Evolutionary conservation across 1,140 invertebrate species (phyloP).

Genomic region (Ylistrum balloti): DNA sequence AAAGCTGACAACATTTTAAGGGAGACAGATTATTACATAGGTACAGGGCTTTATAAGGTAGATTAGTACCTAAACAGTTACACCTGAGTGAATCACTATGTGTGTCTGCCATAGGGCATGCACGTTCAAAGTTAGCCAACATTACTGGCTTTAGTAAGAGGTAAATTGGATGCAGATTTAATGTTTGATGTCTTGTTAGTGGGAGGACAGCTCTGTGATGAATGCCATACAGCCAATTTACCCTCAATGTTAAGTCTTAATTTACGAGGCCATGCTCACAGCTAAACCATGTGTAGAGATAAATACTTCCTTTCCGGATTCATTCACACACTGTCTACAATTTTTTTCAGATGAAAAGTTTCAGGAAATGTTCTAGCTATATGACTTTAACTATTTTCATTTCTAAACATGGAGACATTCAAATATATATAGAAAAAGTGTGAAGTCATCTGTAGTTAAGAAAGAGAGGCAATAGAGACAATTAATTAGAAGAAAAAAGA

Average conservation of each 20-base stretch:
- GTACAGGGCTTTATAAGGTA: neutral
- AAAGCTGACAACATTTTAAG: neutral
- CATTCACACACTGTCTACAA: too few species aligned
- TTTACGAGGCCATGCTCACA: neutral
- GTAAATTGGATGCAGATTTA: conserved; percentile 12
- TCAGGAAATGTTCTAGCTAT: too few species aligned
- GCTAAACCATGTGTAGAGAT: neutral
- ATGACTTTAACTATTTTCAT: too few species aligned
- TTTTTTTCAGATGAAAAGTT: too few species aligned
- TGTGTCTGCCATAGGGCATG: neutral
- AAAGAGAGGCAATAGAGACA: too few species aligned
- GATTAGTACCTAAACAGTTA: neutral
- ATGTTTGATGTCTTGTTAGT: neutral
- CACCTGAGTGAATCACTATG: neutral
- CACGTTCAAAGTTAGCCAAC: neutral
- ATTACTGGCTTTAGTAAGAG: neutral
- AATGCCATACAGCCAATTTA: neutral
- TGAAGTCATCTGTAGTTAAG: too few species aligned
- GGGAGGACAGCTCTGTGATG: neutral
- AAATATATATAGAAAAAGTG: too few species aligned
- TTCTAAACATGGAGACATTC: too few species aligned
- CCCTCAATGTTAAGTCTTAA: neutral
- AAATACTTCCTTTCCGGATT: too few species aligned
- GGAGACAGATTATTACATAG: neutral
- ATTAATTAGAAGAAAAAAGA: too few species aligned